Conservation (phyloP, 2,113 vertebrate species). For the Serilophus lunatus region DNA sequence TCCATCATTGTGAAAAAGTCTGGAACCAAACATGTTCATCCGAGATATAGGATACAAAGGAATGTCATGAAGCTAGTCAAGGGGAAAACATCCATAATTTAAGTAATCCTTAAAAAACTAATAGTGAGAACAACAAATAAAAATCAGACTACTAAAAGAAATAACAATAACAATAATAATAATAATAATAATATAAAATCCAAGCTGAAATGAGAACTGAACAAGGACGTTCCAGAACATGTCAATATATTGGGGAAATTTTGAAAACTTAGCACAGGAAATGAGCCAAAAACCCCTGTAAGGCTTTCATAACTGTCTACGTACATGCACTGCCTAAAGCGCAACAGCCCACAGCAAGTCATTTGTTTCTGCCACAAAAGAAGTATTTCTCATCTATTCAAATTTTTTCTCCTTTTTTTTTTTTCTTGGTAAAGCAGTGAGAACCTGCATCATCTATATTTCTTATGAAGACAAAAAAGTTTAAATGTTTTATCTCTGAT, state of each 20-base stretch:
- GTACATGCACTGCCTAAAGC: neutral
- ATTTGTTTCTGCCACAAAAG: neutral
- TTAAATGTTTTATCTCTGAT: neutral
- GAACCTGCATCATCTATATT: neutral
- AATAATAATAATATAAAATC: neutral
- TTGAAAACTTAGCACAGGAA: neutral
- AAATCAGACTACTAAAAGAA: neutral
- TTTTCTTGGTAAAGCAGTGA: neutral
- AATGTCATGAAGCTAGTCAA: neutral
- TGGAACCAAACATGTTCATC: neutral
- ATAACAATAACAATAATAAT: neutral
- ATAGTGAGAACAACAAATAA: neutral
- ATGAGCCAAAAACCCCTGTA: neutral
- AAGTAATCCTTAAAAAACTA: neutral
- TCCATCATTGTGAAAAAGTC: neutral
- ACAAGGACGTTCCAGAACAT: neutral
- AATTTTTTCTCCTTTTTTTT: accelerated
- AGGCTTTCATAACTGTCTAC: neutral
- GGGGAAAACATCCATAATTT: neutral
- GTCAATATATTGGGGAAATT: neutral
- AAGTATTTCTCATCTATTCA: neutral
- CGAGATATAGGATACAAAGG: neutral
- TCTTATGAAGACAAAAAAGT: neutral
- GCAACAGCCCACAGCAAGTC: neutral
- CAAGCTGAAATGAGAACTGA: neutral